Conservation (phyloP, 92 coral and sea anemone species). For the Paramuricea clavata region DNA sequence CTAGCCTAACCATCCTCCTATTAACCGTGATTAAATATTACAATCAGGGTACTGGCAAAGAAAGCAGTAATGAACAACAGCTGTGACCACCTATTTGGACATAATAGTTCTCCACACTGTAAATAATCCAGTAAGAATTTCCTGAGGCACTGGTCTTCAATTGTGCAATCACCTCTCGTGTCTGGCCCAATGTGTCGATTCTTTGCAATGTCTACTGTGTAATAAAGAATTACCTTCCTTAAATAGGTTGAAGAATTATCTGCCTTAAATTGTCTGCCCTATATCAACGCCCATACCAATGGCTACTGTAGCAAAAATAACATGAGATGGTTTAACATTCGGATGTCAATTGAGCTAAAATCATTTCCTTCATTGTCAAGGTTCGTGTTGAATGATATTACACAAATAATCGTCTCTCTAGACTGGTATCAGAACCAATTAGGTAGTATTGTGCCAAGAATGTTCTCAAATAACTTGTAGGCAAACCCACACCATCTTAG, state of each 20-base stretch:
- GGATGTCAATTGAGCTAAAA: neutral
- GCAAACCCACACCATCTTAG: constrained; percentile 35
- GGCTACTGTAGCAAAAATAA: constrained; percentile 1
- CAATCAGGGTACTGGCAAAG: too few relatives aligned
- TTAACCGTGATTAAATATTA: too few relatives aligned
- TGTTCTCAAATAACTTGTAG: constrained; percentile 35
- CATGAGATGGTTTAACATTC: neutral
- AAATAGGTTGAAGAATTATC: constrained; percentile 30
- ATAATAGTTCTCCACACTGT: neutral
- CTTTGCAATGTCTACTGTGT: constrained; percentile 29
- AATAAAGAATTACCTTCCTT: constrained; percentile 29
- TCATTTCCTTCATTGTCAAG: constrained; percentile 23
- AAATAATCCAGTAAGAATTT: constrained; percentile 23
- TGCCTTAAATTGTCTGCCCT: neutral
- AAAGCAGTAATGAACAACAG: too few relatives aligned
- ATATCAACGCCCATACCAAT: constrained; percentile 12
- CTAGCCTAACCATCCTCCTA: too few relatives aligned
- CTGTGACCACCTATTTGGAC: too few relatives aligned
- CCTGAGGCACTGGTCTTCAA: constrained; percentile 23
- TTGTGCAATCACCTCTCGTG: constrained; percentile 17
- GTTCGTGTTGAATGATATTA: constrained; percentile 21
- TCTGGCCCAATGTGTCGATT: constrained; percentile 35
- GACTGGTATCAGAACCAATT: neutral
- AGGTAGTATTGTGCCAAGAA: constrained; percentile 48
- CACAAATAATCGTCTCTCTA: constrained; percentile 22